A percentile compares a stretch with the other conserved stretches of the same genome.
Evolutionary conservation across 2,888 invertebrate species (phyloP).

Genomic region (Scotopteryx bipunctaria): DNA sequence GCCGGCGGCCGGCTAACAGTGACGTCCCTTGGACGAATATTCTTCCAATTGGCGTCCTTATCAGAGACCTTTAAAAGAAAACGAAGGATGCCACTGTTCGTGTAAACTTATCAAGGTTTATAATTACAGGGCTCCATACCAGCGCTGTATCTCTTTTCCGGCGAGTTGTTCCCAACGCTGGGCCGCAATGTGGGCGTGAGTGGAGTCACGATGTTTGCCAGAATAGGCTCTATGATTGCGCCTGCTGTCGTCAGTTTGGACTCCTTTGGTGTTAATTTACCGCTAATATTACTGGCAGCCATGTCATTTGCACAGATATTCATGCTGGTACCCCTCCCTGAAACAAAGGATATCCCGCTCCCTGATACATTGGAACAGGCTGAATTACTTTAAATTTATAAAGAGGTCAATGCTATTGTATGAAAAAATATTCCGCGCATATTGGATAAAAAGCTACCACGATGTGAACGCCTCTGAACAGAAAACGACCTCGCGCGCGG

Average conservation of each 20-base stretch:
- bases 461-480: too few species aligned
- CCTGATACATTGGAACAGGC: slow-evolving; percentile 82
- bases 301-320: slow-evolving; percentile 61
- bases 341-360: slow-evolving; percentile 71
- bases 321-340: slow-evolving; percentile 67
- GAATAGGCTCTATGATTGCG: slow-evolving; percentile 89
- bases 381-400: slow-evolving; percentile 51
- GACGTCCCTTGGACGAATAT: too few species aligned
- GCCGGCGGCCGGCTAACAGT: too few species aligned
- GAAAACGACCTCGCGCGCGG: too few species aligned
- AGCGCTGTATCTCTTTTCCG: slow-evolving; percentile 88
- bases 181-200: slow-evolving; percentile 90
- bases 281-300: slow-evolving; percentile 58
- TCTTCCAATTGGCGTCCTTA: too few species aligned
- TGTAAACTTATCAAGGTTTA: neutral
- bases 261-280: slow-evolving; percentile 50
- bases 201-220: slow-evolving; percentile 88
- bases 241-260: slow-evolving; percentile 65
- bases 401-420: too few species aligned
- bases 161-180: slow-evolving; percentile 91
- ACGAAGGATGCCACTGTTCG: too few species aligned
- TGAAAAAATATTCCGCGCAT: too few species aligned
- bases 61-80: too few species aligned
- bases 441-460: too few species aligned
- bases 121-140: slow-evolving; percentile 77